A percentile compares a stretch with the other conserved stretches of the same genome.
Conservation (phyloP, 2,888 invertebrate genomes). For the Torymus aiolomorphi region DNA sequence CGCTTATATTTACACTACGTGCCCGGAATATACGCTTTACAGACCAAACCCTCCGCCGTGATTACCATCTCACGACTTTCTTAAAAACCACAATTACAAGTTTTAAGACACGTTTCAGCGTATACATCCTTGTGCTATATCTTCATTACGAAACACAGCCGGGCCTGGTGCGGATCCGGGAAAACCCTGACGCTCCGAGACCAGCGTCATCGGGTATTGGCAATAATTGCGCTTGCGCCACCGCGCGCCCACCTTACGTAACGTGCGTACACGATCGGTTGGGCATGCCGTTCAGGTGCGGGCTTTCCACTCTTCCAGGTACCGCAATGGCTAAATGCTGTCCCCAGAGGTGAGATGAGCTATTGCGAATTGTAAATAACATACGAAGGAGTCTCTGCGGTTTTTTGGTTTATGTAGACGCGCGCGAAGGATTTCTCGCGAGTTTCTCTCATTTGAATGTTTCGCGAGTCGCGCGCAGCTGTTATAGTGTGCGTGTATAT, state of each 20-base stretch:
- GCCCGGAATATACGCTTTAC: too few species aligned
- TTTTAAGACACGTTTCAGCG: too few species aligned
- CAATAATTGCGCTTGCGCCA: conserved; percentile 23
- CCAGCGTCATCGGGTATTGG: conserved; percentile 14
- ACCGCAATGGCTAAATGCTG: too few species aligned
- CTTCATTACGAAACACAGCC: conserved; percentile 7
- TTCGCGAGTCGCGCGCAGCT: conserved; percentile 13
- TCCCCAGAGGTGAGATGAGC: too few species aligned
- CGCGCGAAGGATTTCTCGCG: not conserved
- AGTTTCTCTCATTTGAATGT: conserved; percentile 55
- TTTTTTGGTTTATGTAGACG: not conserved
- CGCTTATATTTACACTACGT: too few species aligned
- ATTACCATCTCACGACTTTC: too few species aligned
- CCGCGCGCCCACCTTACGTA: not conserved
- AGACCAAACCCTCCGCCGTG: too few species aligned
- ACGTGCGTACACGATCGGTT: not conserved
- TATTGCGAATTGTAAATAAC: too few species aligned
- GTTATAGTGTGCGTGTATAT: not conserved
- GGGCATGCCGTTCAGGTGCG: conserved; percentile 38
- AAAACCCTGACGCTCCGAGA: conserved; percentile 12
- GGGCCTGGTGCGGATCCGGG: conserved; percentile 17
- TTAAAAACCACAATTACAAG: too few species aligned
- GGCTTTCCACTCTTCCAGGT: conserved; percentile 31
- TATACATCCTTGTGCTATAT: too few species aligned
- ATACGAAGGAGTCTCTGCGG: not conserved